Evolutionary conservation across 2,888 invertebrate species (phyloP).

Genomic region (Cremastinae sp.): DNA sequence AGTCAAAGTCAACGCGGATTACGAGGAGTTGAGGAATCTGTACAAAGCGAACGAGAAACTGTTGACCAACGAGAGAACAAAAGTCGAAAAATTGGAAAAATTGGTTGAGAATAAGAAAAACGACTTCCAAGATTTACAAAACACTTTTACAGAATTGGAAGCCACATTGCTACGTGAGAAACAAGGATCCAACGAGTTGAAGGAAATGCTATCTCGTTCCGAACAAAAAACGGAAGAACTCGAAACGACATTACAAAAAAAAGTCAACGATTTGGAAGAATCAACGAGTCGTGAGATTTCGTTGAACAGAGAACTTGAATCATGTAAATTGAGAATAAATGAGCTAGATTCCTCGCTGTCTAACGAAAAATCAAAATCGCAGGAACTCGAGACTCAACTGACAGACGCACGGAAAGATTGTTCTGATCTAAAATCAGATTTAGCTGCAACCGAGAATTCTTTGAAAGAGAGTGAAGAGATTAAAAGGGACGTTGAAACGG

Average conservation of each 20-base stretch:
- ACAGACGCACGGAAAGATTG: not conserved
- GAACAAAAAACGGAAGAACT: conserved; percentile 20
- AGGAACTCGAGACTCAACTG: conserved; percentile 17
- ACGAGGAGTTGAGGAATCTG: conserved; percentile 6
- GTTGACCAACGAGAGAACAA: conserved; percentile 18
- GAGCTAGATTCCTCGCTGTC: conserved; percentile 29
- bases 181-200: conserved; percentile 18
- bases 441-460: not conserved
- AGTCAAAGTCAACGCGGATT: not conserved
- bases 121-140: conserved; percentile 9
- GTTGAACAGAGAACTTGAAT: conserved; percentile 23
- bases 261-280: conserved; percentile 19
- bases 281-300: not conserved
- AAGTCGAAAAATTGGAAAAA: conserved; percentile 36
- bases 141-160: conserved; percentile 26
- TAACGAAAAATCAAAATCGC: not conserved
- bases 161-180: conserved; percentile 28
- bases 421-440: not conserved
- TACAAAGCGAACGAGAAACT: conserved; percentile 15
- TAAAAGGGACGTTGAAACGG: conserved; percentile 1
- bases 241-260: conserved; percentile 32
- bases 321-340: conserved; percentile 5
- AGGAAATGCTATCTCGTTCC: conserved; percentile 17
- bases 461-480: not conserved
- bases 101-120: not conserved